Percentiles rank a stretch among this genome's conserved stretches.
Evolutionary conservation across 2,797 vertebrate genomes (phyloP).

Genomic region (Argentina silus): DNA sequence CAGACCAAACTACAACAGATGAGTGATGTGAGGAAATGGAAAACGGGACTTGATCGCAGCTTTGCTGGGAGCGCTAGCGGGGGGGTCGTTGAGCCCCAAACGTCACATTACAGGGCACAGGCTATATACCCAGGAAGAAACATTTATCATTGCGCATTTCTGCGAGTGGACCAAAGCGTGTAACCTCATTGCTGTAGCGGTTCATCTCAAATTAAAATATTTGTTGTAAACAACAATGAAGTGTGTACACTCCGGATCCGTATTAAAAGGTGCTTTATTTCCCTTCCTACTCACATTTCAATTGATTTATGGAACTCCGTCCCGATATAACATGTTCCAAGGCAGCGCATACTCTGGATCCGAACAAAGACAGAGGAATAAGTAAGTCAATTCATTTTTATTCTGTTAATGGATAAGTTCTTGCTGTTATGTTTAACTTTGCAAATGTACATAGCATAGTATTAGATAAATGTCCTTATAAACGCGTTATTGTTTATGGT

Average conservation of each 20-base stretch:
- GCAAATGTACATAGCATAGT: too few relatives aligned
- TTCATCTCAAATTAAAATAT: not conserved
- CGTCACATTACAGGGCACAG: slow-evolving; percentile 27
- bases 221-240: slow-evolving; percentile 54
- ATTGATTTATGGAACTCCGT: slow-evolving; percentile 66
- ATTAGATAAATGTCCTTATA: too few relatives aligned
- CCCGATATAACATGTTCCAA: slow-evolving; percentile 70
- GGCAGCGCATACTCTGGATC: slow-evolving; percentile 63
- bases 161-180: slow-evolving; percentile 2
- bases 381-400: slow-evolving; percentile 66
- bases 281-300: slow-evolving; percentile 53
- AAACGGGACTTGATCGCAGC: not conserved
- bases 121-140: slow-evolving; percentile 13
- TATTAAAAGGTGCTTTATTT: slow-evolving; percentile 34
- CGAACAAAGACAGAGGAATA: slow-evolving; percentile 71
- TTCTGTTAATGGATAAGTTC: not conserved
- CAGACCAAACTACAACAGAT: not conserved
- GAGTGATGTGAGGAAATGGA: not conserved
- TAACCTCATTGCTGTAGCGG: not conserved
- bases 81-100: slow-evolving; percentile 1
- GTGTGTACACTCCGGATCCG: slow-evolving; percentile 12
- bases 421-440: too few relatives aligned
- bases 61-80: not conserved
- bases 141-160: slow-evolving; percentile 19
- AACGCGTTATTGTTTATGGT: too few relatives aligned